A percentile compares a stretch with the other conserved stretches of the same genome.
These are phyloP conservation scores for Pandemis corylana DNA, from an alignment of 2,888 invertebrate species.

Conservation along the genomic window DNA sequence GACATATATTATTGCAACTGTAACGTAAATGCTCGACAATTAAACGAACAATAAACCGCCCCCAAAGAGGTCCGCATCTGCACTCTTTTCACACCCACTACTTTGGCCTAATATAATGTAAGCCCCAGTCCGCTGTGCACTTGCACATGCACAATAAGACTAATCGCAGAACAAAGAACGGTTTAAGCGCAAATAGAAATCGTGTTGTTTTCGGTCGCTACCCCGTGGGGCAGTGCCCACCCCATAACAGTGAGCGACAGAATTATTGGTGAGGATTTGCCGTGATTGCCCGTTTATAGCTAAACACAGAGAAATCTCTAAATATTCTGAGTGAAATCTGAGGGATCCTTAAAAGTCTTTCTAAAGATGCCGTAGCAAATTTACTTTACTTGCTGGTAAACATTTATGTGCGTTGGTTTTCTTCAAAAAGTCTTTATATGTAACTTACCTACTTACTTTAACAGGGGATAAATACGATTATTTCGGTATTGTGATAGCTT, in stretches of 20 bases:
- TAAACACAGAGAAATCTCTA: neutral
- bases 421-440: too few species aligned
- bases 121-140: slow-evolving; percentile 55
- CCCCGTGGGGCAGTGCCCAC: slow-evolving; percentile 53
- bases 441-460: too few species aligned
- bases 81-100: slow-evolving; percentile 44
- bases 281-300: neutral
- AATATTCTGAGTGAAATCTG: too few species aligned
- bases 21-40: neutral
- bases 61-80: slow-evolving; percentile 34
- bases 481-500: too few species aligned
- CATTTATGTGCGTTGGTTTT: neutral
- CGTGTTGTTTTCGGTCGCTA: slow-evolving; percentile 81
- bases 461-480: too few species aligned
- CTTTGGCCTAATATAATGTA: slow-evolving; percentile 55
- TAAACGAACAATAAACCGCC: slow-evolving; percentile 10
- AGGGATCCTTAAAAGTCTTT: too few species aligned
- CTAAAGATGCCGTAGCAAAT: too few species aligned
- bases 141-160: slow-evolving; percentile 65
- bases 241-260: slow-evolving; percentile 6
- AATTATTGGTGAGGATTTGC: neutral
- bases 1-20: neutral
- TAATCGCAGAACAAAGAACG: slow-evolving; percentile 81
- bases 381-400: neutral
- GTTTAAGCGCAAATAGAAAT: slow-evolving; percentile 83